phyloP scores from a whole-genome alignment of 2,888 invertebrate genomes.

The Apamea sordens region DNA sequence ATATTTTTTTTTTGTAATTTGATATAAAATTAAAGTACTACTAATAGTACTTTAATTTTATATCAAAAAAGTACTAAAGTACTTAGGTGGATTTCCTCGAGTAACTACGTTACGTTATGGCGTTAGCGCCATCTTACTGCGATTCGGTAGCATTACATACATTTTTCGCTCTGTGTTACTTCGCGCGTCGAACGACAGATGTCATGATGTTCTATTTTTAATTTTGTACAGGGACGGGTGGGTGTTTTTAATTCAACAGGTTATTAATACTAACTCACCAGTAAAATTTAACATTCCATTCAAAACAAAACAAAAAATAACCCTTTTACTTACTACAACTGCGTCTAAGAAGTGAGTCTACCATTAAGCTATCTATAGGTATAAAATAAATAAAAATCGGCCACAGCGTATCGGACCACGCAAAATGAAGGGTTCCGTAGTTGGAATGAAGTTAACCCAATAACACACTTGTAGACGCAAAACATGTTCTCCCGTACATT shows the following conservation, averaged over 20 bases:
- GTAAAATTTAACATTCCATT: neutral
- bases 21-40: neutral
- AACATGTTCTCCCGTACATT: neutral
- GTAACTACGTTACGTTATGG: no score
- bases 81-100: no score
- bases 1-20: no score
- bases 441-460: neutral
- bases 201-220: neutral
- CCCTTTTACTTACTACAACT: neutral
- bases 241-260: neutral
- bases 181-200: conserved; percentile 10
- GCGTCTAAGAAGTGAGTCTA: neutral
- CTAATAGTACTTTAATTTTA: no score
- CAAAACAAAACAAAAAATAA: neutral
- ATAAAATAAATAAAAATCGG: neutral
- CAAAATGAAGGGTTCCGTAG: neutral
- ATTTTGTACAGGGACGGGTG: neutral
- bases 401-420: neutral
- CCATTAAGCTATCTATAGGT: neutral
- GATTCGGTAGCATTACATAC: neutral
- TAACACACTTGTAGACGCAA: neutral
- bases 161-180: neutral
- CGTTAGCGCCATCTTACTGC: conserved; percentile 38
- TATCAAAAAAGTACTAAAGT: no score
- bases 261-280: neutral